Evolutionary conservation across 2,888 invertebrate genomes (phyloP).

Genomic region (Chymomyza procnemis): DNA sequence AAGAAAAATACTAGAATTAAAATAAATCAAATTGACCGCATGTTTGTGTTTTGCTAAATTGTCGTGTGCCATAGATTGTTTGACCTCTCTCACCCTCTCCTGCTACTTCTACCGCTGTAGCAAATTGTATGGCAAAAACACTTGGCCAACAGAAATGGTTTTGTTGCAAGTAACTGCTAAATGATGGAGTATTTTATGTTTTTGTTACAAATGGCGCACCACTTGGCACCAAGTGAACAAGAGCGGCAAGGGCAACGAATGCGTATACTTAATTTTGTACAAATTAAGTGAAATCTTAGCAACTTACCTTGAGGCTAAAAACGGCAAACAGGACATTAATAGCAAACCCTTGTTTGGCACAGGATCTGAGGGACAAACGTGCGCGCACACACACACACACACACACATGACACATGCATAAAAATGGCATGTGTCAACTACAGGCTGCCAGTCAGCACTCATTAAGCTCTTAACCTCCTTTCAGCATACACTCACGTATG

Average conservation of each 20-base stretch:
- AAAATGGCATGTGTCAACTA: constrained; percentile 71
- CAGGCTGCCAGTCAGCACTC: constrained; percentile 52
- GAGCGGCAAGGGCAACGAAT: background rate
- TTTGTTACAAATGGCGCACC: constrained; percentile 27
- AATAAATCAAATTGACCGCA: constrained; percentile 5
- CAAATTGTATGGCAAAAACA: background rate
- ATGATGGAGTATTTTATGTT: constrained; percentile 51
- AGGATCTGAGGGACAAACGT: background rate
- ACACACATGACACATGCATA: constrained; percentile 68
- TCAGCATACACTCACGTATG: constrained; percentile 28
- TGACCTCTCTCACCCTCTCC: background rate
- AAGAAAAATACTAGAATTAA: background rate
- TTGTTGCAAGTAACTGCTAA: constrained; percentile 27
- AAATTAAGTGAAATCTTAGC: constrained; percentile 69
- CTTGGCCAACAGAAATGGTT: background rate
- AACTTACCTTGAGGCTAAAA: constrained; percentile 61
- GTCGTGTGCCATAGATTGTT: background rate
- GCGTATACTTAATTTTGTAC: constrained; percentile 37
- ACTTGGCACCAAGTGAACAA: constrained; percentile 3
- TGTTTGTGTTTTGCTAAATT: background rate
- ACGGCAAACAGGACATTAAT: constrained; percentile 48
- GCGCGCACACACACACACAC: constrained; percentile 28
- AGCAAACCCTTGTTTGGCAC: constrained; percentile 55
- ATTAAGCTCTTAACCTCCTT: constrained; percentile 72
- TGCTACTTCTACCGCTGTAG: background rate